Evolutionary conservation across 2,888 invertebrate species (phyloP).

Genomic region (Oligia fasciuncula): DNA sequence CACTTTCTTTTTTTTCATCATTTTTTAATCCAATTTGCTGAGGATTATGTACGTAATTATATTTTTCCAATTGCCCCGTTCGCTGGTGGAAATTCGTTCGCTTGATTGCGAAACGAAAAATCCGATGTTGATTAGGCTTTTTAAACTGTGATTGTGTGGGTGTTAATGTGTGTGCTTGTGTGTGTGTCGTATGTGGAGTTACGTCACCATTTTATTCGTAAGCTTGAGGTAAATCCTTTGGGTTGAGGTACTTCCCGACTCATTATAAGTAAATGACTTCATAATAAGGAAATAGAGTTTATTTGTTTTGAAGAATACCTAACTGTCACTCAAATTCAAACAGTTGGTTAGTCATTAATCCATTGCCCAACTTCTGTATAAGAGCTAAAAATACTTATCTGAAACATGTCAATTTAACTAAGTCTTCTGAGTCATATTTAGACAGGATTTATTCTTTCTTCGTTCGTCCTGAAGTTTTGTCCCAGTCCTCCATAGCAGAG

Average conservation of each 20-base stretch:
- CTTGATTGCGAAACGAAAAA: constrained; percentile 86
- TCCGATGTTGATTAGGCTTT: constrained; percentile 87
- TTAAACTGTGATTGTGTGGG: constrained; percentile 76
- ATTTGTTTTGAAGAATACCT: not conserved
- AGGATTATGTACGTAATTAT: constrained; percentile 91
- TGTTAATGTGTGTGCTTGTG: constrained; percentile 51
- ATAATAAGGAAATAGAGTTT: constrained; percentile 10
- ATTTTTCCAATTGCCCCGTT: constrained; percentile 88
- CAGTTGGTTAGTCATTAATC: constrained; percentile 3
- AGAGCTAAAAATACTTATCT: not conserved
- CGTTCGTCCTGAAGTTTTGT: too few species aligned
- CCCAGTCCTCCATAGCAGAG: not conserved
- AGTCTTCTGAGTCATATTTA: not conserved
- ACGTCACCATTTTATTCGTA: constrained; percentile 54
- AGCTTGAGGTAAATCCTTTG: constrained; percentile 25
- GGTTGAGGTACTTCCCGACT: constrained; percentile 37
- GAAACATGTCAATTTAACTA: not conserved
- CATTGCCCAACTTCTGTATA: not conserved
- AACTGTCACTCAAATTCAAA: constrained; percentile 6
- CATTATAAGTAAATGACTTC: constrained; percentile 10
- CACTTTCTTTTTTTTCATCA: constrained; percentile 87
- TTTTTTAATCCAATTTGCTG: constrained; percentile 90
- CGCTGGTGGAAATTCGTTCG: constrained; percentile 83
- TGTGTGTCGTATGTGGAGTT: constrained; percentile 34
- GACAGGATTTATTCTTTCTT: not conserved